These are phyloP conservation scores for Characodon lateralis DNA, from an alignment of 2,797 vertebrate species.

Conservation along the genomic window DNA sequence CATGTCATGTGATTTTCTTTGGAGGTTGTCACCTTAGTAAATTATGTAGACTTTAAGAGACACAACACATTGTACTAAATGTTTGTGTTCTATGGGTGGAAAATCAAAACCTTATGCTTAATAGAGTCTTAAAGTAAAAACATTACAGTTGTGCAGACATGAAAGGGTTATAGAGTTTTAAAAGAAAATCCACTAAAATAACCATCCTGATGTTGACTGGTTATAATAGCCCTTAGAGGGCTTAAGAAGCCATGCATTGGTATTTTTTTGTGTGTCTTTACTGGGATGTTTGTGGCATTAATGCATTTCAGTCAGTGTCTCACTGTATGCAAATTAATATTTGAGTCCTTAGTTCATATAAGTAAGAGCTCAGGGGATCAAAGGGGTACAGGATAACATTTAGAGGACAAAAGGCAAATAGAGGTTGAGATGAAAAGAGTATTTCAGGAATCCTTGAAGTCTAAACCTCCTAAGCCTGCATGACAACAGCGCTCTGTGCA, in stretches of 20 bases:
- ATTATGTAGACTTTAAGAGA: too few species aligned
- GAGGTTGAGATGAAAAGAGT: not conserved
- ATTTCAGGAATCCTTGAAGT: constrained; percentile 6
- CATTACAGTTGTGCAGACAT: not conserved
- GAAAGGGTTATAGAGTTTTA: not conserved
- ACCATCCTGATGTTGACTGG: not conserved
- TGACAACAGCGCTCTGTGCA: constrained; percentile 4
- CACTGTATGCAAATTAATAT: not conserved
- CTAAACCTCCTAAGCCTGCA: constrained; percentile 17
- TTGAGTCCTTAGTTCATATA: not conserved
- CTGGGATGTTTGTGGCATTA: not conserved
- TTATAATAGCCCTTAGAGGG: too few species aligned
- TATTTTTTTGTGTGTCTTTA: not conserved
- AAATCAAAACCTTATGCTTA: too few species aligned
- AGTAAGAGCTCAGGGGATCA: not conserved
- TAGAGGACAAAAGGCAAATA: not conserved
- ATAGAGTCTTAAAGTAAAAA: too few species aligned
- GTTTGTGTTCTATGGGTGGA: too few species aligned
- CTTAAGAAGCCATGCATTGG: not conserved
- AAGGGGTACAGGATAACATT: not conserved
- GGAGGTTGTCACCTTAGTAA: not conserved
- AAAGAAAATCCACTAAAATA: not conserved
- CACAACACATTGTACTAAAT: too few species aligned
- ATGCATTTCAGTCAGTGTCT: not conserved
- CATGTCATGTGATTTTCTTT: not conserved